phyloP scores from a whole-genome alignment of 2,797 vertebrate genomes.

The Cetoscarus ocellatus region DNA sequence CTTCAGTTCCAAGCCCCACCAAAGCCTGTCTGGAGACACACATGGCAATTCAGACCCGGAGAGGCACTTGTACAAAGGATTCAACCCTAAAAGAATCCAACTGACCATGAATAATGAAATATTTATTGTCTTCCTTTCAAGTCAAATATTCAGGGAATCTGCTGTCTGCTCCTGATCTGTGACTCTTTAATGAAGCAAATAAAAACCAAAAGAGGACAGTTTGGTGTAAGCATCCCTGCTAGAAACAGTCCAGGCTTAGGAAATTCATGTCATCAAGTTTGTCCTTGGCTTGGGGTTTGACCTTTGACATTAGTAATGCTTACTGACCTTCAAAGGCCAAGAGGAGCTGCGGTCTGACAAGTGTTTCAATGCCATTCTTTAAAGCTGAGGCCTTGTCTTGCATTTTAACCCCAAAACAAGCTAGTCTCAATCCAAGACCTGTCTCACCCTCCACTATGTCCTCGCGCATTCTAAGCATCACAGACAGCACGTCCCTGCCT shows the following conservation, averaged over 20 bases:
- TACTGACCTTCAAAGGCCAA: conserved; percentile 46
- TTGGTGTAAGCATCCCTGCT: background rate
- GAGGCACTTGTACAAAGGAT: conserved; percentile 50
- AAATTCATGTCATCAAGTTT: conserved; percentile 12
- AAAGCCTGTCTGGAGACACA: conserved; percentile 33
- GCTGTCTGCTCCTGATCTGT: conserved; percentile 33
- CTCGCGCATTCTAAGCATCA: conserved; percentile 27
- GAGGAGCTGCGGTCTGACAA: conserved; percentile 31
- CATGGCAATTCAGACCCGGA: conserved; percentile 54
- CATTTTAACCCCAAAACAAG: background rate
- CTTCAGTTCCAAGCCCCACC: conserved; percentile 55
- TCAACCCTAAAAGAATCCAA: conserved; percentile 59
- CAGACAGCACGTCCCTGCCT: background rate
- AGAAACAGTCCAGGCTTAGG: background rate
- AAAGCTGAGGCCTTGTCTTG: conserved; percentile 8
- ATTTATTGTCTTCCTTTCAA: conserved; percentile 73
- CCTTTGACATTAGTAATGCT: conserved; percentile 47
- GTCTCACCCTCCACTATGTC: background rate
- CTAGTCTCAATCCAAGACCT: background rate
- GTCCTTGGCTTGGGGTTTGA: conserved; percentile 21
- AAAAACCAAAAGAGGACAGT: conserved; percentile 5
- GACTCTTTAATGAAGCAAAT: conserved; percentile 8
- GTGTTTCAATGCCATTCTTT: conserved; percentile 30
- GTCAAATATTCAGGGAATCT: conserved; percentile 64
- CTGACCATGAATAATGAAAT: conserved; percentile 73